phyloP scores from a whole-genome alignment of 2,888 invertebrate species.

The Thereva unica region DNA sequence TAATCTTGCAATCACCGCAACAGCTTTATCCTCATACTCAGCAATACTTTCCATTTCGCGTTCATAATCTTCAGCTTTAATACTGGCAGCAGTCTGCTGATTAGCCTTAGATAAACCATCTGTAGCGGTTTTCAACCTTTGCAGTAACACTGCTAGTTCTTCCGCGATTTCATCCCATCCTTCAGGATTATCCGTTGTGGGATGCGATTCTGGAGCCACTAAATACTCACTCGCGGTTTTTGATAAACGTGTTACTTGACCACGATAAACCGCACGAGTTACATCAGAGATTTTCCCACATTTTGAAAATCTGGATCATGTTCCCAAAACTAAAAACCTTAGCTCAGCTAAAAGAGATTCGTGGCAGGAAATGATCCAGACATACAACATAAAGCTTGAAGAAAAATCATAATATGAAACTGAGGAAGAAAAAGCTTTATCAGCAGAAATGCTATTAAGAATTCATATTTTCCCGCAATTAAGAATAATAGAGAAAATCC shows the following conservation, averaged over 20 bases:
- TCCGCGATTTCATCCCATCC: background rate
- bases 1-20: background rate
- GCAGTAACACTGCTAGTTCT: background rate
- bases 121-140: background rate
- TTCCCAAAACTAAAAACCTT: no score
- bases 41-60: background rate
- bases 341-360: no score
- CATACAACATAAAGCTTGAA: no score
- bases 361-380: no score
- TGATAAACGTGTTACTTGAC: background rate
- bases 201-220: background rate
- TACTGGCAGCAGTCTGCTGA: background rate
- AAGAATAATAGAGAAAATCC: no score
- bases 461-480: no score
- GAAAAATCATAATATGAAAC: no score
- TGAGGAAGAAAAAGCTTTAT: no score
- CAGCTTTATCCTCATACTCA: conserved; percentile 5
- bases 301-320: no score
- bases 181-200: background rate
- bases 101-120: background rate
- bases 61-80: background rate
- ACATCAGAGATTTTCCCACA: no score
- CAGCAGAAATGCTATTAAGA: no score
- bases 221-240: conserved; percentile 2
- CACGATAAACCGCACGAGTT: background rate